Base-by-base conservation (phyloP, 1,140 invertebrate genomes). In the Drosophila pseudoananassae region DNA sequence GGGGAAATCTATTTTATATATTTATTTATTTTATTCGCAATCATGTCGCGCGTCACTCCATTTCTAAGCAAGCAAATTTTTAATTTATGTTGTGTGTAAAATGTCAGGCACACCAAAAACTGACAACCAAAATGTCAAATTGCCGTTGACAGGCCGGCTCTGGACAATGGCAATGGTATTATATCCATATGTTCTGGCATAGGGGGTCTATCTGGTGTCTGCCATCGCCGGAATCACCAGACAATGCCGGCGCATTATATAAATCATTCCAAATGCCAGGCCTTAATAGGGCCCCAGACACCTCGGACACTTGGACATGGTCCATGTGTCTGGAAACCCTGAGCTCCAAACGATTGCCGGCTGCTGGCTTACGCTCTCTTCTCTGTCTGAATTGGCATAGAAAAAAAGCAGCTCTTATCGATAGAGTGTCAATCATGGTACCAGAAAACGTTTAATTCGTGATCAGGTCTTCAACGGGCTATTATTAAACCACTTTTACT, bases 41-140 rank as follows among this genome's bases (percentile, higher is more conserved):
- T 72, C 59, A 57, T 64, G 65, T 57, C 50, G 52, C 57, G 29
- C 25, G 56, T 75, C 69, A 58, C 17, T 60, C 49, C 49, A 36
- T 45, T 53, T 60, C 47, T 70, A 27, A 38, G 43, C 15, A 45
- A 53, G 33, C 58, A 71, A 77, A 77, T 78, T 78, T 88, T 60
- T 73, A 79, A 87, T 88, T 87, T 87, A 88, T 88, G 78, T 82
- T 88, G 61, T 88, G 83, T 87, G 83, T 87, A 66, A 76, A 88
- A 72, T 88, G 83, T 87, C 83, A 57, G 71, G 68, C 83, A 59
- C 49, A 72, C 75, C 70, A 65, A 87, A 82, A 88, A 78, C 61
- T 78, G 82, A 87, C 82, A 87, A 66, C 58, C 56, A 59, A 87
- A 83, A 88, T 87, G 83, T 87, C 83, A 88, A 87, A 83, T 83